phyloP scores from a whole-genome alignment of 2,888 invertebrate species.

The Busseola fusca region DNA sequence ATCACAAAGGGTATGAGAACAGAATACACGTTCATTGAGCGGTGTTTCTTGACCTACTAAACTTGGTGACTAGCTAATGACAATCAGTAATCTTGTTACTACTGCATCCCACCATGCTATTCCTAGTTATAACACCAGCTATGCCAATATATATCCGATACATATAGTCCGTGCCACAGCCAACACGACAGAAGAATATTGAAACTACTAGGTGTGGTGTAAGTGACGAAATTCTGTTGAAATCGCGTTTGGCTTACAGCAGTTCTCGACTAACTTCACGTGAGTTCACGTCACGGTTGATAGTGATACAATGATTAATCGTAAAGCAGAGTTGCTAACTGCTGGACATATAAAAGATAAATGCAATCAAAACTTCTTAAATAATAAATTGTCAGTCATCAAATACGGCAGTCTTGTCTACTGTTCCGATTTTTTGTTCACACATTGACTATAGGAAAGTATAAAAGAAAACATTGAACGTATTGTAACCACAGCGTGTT shows the following conservation, averaged over 20 bases:
- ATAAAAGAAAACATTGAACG: conserved; percentile 31
- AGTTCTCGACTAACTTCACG: neutral
- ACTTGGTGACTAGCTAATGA: neutral
- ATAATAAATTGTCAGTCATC: conserved; percentile 23
- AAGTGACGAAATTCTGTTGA: neutral
- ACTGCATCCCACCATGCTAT: neutral
- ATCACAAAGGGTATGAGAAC: neutral
- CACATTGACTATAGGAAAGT: conserved; percentile 13
- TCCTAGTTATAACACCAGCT: neutral
- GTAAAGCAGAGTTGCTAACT: conserved; percentile 1
- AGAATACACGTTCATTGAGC: neutral
- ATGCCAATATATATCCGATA: neutral
- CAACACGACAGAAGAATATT: neutral
- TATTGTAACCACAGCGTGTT: conserved; percentile 8
- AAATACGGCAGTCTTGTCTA: conserved; percentile 1
- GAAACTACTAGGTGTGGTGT: neutral
- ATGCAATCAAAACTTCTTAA: conserved; percentile 3
- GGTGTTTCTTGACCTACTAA: neutral
- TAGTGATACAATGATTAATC: neutral
- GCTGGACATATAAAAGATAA: neutral
- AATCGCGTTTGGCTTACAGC: neutral
- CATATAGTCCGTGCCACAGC: no score
- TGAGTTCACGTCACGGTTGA: neutral
- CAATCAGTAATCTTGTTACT: neutral
- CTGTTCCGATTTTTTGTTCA: conserved; percentile 27